phyloP scores from a whole-genome alignment of 2,888 invertebrate genomes.

The Idaea straminata region DNA sequence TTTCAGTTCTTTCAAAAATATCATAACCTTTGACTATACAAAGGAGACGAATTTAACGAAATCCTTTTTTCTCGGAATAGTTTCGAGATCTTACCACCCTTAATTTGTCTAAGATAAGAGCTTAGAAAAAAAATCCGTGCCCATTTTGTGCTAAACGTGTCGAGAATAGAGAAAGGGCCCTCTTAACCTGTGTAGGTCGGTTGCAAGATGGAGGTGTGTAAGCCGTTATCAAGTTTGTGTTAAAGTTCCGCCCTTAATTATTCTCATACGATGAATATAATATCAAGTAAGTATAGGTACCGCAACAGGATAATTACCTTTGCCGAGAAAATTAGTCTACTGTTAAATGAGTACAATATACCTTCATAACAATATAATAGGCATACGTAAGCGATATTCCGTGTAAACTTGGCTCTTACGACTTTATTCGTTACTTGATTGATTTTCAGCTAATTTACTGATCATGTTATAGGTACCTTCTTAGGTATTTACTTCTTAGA shows the following conservation, averaged over 20 bases:
- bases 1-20: no score
- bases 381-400: slow-evolving; percentile 1
- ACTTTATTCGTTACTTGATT: neutral
- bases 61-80: no score
- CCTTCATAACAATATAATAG: neutral
- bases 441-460: neutral
- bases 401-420: neutral
- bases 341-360: slow-evolving; percentile 36
- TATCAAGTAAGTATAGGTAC: slow-evolving; percentile 45
- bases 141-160: slow-evolving; percentile 16
- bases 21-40: no score
- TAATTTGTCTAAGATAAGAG: no score
- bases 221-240: slow-evolving; percentile 50
- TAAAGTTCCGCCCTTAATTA: slow-evolving; percentile 57
- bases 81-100: no score
- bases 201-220: slow-evolving; percentile 39
- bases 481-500: neutral
- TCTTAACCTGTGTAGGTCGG: slow-evolving; percentile 30
- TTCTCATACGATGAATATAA: slow-evolving; percentile 60
- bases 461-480: neutral
- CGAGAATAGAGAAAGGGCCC: slow-evolving; percentile 9
- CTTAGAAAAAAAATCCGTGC: no score
- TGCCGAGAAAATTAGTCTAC: slow-evolving; percentile 48
- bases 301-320: slow-evolving; percentile 54
- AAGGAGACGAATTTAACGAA: no score